Base-by-base conservation (phyloP, 2,888 invertebrate species). In the Muscina levida region DNA sequence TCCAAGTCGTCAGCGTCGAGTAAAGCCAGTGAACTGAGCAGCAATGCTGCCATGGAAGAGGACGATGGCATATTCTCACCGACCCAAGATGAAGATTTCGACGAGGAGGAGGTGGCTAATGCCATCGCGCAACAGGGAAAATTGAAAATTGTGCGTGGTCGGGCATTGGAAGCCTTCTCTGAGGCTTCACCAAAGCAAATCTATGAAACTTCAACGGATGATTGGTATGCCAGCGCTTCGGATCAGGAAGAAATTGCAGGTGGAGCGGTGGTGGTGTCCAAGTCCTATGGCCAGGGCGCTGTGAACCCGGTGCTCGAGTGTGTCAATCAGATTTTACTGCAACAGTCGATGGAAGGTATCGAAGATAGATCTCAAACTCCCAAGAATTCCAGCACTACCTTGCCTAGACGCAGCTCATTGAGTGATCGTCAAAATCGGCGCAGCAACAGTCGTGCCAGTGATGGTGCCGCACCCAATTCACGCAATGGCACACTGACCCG, bases 261-360 rank as follows among this genome's bases (percentile, higher is more conserved):
- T 3, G 62, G 42, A 13, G 22, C 71, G 4, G 76, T 67, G 1
- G 76, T 67, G 1, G 79, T 80, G 0, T 56, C 85, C 11, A 90
- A 90, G 57, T 84, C 89, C 0, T 91, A 90, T 77, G 87, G 87
- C 0, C 88, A 94, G 82, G 93, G 94, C 74, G 93, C 93, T 22
- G 95, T 96, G 84, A 96, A 96, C 90, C 96, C 96, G 0, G 96
- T 96, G 6, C 90, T 96, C 66, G 96, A 96, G 89, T 96, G 96
- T 87, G 96, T 96, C 83, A 96, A 96, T 91, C 96, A 91, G 90
- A 96, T 96, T 85, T 91, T 96, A 46, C 90, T 96, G 37, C 94
- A 95, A 85, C 96, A 96, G 87, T 93, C 93, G 19, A 91, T 93
- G 88, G 93, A 93, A 82, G 93, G 83, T 84, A 53, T 78, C 81